A percentile compares a stretch with the other conserved stretches of the same genome.
Conservation (phyloP, 2,888 invertebrate genomes). For the Coronaproctus castanopsis region DNA sequence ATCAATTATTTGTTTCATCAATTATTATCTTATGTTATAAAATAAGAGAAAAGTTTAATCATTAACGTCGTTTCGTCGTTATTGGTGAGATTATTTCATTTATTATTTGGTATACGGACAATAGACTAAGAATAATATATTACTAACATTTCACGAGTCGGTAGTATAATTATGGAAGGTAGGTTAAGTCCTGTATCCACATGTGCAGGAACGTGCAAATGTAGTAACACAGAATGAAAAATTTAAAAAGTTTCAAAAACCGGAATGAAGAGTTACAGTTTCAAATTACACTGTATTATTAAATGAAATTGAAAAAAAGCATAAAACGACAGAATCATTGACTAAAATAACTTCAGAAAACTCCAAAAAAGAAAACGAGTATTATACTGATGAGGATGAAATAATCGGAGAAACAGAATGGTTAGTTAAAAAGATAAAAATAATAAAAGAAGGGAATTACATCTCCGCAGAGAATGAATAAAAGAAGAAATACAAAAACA, state of each 20-base stretch:
- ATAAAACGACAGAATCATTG: neutral
- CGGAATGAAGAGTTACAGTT: neutral
- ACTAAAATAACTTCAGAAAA: neutral
- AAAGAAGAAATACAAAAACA: neutral
- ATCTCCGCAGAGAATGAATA: slow-evolving; percentile 3
- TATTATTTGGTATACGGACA: neutral
- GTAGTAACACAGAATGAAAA: neutral
- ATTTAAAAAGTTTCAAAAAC: neutral
- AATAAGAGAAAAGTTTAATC: too few species aligned
- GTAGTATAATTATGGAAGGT: neutral
- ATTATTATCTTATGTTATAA: too few species aligned
- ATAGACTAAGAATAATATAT: neutral
- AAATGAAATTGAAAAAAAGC: neutral
- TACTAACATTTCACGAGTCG: neutral
- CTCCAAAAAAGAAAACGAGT: neutral
- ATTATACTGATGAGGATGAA: neutral
- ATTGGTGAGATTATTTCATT: too few species aligned
- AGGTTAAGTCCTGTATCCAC: neutral
- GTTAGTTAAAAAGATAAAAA: neutral
- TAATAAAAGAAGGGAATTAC: neutral
- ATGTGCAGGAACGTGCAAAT: neutral
- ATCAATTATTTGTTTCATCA: too few species aligned
- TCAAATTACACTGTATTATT: too few species aligned
- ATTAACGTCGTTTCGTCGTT: too few species aligned
- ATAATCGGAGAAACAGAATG: neutral